Base-by-base conservation (phyloP, 2,888 invertebrate genomes). In the Ischnus inquisitorius region DNA sequence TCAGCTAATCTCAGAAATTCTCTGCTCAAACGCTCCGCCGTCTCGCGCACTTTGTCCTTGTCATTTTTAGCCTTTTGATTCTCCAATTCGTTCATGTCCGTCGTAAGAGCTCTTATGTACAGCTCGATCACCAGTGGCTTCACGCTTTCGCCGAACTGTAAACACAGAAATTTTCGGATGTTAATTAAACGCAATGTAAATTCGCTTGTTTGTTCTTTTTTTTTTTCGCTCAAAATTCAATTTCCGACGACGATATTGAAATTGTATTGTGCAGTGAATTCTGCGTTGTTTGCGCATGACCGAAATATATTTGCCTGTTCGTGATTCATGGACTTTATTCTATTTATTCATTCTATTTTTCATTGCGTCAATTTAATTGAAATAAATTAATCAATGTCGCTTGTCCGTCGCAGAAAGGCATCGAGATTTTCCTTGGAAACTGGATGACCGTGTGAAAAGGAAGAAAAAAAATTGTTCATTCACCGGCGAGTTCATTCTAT, bases 31-130 rank as follows among this genome's bases (percentile, higher is more conserved):
- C 95, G 94, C 22, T 95, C 95, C 19, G 95, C 95, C 0, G 95
- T 94, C 88, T 95, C 95, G 90, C 95, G 93, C 0, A 94, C 93
- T 88, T 94, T 94, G 34, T 94, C 94, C 82, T 93, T 91, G 85
- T 95, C 94, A 90, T 95, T 94, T 90, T 95, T 94, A 90, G 94
- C 90, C 94, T 96, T 95, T 92, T 95, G 94, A 91, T 95, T 94
- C 92, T 97, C 97, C 90, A 97, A 92, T 91, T 96, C 96, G 90
- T 97, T 97, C 95, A 97, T 96, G 88, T 97, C 97, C 12, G 96
- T 95, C 4, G 96, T 97, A 87, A 97, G 94, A 2, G 96, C 97
- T 80, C 96, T 95, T 72, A 97, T 96, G 91, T 96, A 97, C 88
- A 97, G 92, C 92, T 97, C 96, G 85, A 97, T 96, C 48, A 96